Conservation (phyloP, 2,797 vertebrate species). For the Erethizon dorsatum region DNA sequence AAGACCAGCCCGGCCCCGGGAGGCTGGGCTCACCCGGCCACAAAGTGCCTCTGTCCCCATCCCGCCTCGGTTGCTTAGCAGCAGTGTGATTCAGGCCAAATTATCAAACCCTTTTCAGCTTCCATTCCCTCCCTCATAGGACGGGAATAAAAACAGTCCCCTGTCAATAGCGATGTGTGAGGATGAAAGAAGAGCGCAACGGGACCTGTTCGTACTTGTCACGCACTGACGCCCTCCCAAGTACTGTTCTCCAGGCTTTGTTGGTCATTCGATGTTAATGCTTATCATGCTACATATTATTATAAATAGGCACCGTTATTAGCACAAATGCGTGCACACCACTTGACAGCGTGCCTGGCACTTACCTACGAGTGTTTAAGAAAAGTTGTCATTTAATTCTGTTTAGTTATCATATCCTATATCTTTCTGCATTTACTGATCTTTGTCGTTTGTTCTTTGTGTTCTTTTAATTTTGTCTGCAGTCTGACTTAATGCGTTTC, state of each 20-base stretch:
- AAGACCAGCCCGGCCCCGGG: accelerated
- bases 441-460: neutral
- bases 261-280: neutral
- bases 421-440: neutral
- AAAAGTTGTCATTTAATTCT: neutral
- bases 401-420: neutral
- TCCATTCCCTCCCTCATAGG: neutral
- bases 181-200: neutral
- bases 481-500: neutral
- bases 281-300: neutral
- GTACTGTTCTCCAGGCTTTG: neutral
- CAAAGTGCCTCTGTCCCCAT: accelerated
- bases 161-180: neutral
- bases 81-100: neutral
- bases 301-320: neutral
- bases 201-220: neutral
- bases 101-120: neutral
- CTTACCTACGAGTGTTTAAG: neutral
- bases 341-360: neutral
- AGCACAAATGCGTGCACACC: neutral
- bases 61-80: neutral
- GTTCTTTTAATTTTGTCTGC: neutral
- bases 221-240: accelerated
- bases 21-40: neutral
- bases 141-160: neutral